Evolutionary conservation across 2,888 invertebrate species (phyloP).

Genomic region (Chironomus tentans): DNA sequence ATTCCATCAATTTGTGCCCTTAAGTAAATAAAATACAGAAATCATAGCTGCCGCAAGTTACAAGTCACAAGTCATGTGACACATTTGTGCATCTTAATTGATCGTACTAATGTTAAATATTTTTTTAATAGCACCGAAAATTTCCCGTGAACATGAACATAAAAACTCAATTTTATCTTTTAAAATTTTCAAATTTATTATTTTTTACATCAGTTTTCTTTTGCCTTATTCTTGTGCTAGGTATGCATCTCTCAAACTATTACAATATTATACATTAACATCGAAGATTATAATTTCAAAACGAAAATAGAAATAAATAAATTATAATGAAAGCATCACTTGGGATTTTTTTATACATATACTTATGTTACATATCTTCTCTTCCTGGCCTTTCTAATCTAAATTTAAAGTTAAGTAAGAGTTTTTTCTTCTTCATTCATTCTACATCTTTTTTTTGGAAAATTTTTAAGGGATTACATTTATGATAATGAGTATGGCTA

Average conservation of each 20-base stretch:
- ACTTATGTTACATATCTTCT: background rate
- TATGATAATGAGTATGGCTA: too few relatives aligned
- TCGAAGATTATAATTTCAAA: background rate
- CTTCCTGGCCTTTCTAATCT: background rate
- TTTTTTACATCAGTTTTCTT: background rate
- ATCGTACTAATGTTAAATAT: background rate
- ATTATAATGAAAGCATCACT: constrained; percentile 1
- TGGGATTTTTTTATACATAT: constrained; percentile 1
- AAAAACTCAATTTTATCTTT: background rate
- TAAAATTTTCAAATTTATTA: background rate
- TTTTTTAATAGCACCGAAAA: background rate
- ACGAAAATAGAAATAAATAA: constrained; percentile 10
- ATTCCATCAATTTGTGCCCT: too few relatives aligned
- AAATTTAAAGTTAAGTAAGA: background rate
- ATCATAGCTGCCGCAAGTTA: too few relatives aligned
- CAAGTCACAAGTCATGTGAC: too few relatives aligned
- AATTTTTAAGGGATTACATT: too few relatives aligned
- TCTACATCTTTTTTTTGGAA: background rate
- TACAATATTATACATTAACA: background rate
- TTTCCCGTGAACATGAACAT: background rate
- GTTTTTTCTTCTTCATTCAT: background rate
- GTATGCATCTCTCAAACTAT: background rate
- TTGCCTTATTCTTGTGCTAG: background rate
- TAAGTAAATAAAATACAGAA: too few relatives aligned
- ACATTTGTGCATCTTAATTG: background rate